Evolutionary conservation across 2,113 vertebrate species (phyloP).

Genomic region (Actenoides hombroni): DNA sequence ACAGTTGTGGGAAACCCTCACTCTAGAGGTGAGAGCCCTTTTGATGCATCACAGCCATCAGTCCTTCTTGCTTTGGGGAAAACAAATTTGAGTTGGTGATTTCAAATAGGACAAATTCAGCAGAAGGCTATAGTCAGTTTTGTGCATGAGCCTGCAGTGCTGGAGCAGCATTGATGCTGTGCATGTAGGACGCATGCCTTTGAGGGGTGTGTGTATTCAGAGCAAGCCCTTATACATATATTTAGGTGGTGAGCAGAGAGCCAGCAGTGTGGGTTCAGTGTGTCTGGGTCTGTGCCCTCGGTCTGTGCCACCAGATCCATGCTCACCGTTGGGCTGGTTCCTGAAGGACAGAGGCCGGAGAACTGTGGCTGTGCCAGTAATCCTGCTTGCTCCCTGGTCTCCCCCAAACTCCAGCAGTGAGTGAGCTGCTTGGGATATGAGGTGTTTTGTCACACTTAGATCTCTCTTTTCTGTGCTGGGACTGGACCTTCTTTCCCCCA

Average conservation of each 20-base stretch:
- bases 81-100: background rate
- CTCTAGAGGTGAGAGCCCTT: background rate
- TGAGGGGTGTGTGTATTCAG: background rate
- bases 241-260: background rate
- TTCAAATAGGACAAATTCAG: background rate
- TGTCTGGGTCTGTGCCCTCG: background rate
- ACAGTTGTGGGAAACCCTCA: background rate
- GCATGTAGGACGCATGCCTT: background rate
- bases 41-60: background rate
- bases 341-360: background rate
- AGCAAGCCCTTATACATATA: background rate
- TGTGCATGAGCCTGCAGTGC: background rate
- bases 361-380: background rate
- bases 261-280: background rate
- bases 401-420: background rate
- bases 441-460: background rate
- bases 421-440: background rate
- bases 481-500: background rate
- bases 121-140: background rate
- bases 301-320: background rate
- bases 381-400: background rate
- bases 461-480: background rate
- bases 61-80: background rate
- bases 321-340: rapidly evolving
- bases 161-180: background rate